A percentile compares a stretch with the other conserved stretches of the same genome.
These are phyloP conservation scores for Lampris megalopsis DNA, from an alignment of 2,113 vertebrate genomes.

Conservation along the genomic window DNA sequence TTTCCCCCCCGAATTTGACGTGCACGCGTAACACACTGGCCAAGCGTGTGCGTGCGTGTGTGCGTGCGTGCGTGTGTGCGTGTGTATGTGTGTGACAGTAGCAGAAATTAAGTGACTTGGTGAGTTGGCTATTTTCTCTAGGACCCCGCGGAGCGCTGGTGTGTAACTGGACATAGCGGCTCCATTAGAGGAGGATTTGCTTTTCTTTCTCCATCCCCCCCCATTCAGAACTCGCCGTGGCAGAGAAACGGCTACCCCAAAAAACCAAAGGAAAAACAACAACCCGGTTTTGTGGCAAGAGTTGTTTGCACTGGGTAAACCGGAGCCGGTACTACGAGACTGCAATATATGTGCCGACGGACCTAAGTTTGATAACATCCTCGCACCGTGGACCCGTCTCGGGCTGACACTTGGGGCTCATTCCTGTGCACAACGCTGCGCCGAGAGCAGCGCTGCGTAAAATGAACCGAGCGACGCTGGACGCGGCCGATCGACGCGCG, in stretches of 20 bases:
- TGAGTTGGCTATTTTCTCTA: constrained; percentile 75
- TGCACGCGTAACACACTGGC: not conserved
- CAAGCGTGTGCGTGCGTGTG: not conserved
- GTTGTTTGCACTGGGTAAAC: constrained; percentile 2
- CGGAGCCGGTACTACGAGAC: constrained; percentile 32
- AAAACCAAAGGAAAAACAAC: too few relatives aligned
- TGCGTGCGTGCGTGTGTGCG: too few relatives aligned
- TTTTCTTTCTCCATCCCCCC: constrained; percentile 71
- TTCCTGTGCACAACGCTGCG: constrained; percentile 40
- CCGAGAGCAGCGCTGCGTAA: constrained; percentile 59
- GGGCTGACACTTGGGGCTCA: constrained; percentile 31
- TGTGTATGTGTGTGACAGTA: not conserved
- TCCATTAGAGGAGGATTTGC: constrained; percentile 81
- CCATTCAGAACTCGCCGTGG: constrained; percentile 45
- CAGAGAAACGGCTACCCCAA: constrained; percentile 27
- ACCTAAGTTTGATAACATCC: constrained; percentile 28
- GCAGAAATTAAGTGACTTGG: not conserved
- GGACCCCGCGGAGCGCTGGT: constrained; percentile 88
- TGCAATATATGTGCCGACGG: constrained; percentile 20
- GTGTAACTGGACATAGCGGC: constrained; percentile 81
- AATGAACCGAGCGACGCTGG: constrained; percentile 22
- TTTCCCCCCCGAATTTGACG: not conserved
- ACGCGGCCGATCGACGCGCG: not conserved
- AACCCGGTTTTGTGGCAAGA: not conserved
- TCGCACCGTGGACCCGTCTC: constrained; percentile 9